Base-by-base conservation (phyloP, 1,140 invertebrate genomes). In the Coelopa frigida region DNA sequence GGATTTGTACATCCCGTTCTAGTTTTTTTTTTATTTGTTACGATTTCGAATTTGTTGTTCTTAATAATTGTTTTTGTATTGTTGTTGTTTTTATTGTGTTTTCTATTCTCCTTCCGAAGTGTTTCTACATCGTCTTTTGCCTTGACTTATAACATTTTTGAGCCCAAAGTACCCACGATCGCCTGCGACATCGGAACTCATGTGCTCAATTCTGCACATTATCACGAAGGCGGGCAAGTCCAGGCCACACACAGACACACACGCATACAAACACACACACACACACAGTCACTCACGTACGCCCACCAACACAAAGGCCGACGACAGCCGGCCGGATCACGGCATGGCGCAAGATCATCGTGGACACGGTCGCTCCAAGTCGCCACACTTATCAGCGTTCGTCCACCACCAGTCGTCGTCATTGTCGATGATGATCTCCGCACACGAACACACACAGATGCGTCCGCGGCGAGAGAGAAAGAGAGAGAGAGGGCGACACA, bases 111-210 rank as follows among this genome's bases (percentile, higher is more conserved):
- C 33, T 35, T 35, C 12, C n/a, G 31, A 33, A 14, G 31, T 33
- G 10, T 15, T 36, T 36, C 56, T 48, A 29, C 10, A 38, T 59
- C 61, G 56, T 51, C 54, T 14, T 12, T 45, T 32, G 33, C 44
- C 44, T 45, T 45, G 44, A 45, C 22, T 45, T 45, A 12, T 45
- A 36, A 15, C 32, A 35, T 35, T 15, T 20, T 26, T 32, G 26
- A 11, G 32, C 33, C 17, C 17, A 47, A 39, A 46, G 44, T 45
- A 14, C 39, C 20, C 29, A 15, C 23, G 18, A 53, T 46, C 44
- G 48, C 35, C 22, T 14, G 36, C 4, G 20, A 11, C 46, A 61
- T 51, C 58, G 58, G 54, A 61, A 61, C 42, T 56, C 48, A 57
- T 59, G 56, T 59, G 43, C 55, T 40, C 56, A 50, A 61, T 62